Evolutionary conservation across 1,140 invertebrate genomes (phyloP), one percentile per base, ranked within the genome.

Genomic region (Aphidius ervi): DNA sequence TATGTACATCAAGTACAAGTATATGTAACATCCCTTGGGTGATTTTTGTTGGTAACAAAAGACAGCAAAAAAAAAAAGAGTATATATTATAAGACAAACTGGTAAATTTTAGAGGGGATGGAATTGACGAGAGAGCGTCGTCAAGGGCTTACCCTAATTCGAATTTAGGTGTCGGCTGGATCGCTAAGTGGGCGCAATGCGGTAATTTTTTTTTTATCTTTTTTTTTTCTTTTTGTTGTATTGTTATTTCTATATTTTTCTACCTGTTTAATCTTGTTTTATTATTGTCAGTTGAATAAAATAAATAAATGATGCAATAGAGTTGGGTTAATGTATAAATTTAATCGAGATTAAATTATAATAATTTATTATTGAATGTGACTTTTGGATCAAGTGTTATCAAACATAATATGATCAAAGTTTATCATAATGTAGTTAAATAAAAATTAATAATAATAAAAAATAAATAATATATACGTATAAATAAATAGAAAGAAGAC

Each of bases 131-230:
- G 69, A 65, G 47, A 69, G 68, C 62, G 66, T 65, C 63, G 68
- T 31, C 23, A 31, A 63, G 67, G 62, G 60, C 61, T 67, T 67
- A 69, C 67, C 65, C 71, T 75, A 76, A 76, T 76, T 75, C 74
- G 73, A 71, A 74, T 76, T 75, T 76, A 76, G 74, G 72, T 74
- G 74, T 74, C 68, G 74, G 69, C 65, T 63, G 74, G 73, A 68
- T 74, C 73, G 69, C 70, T 73, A 74, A 74, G 74, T 75, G 74
- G 73, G 72, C 72, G 74, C 74, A 76, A 73, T 76, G 74, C 75
- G 72, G 75, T 76, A 16, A 42, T 58, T 48, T 57, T 58, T 58
- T 58, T 49, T 16, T 49, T n/a, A 5, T 48, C 9, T 58, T 31
- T 40, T 10, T 9, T 9, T 23, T 5, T 1, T 55, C n/a, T 10